These are phyloP conservation scores for Gorsachius magnificus DNA, from an alignment of 2,797 vertebrate genomes.

Conservation along the genomic window DNA sequence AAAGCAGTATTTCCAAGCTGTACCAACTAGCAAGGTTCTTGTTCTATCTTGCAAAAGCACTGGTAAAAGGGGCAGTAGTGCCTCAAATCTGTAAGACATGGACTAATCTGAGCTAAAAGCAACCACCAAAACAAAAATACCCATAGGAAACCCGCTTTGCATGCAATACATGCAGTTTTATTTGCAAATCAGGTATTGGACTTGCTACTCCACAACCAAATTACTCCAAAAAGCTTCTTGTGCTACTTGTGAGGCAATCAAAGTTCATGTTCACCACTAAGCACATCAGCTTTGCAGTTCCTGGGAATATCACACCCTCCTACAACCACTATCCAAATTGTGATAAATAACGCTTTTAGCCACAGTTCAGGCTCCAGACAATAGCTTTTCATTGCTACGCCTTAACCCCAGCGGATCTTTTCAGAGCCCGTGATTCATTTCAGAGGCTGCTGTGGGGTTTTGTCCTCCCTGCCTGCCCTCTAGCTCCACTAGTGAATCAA, in stretches of 20 bases:
- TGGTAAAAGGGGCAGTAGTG: neutral
- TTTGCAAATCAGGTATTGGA: neutral
- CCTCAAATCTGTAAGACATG: neutral
- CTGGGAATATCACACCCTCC: constrained; percentile 60
- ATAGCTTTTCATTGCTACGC: constrained; percentile 55
- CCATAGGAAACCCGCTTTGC: neutral
- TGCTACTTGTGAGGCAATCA: constrained; percentile 39
- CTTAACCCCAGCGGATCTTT: constrained; percentile 52
- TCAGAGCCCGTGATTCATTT: constrained; percentile 57
- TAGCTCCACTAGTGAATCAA: constrained; percentile 43
- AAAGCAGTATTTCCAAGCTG: neutral
- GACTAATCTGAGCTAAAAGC: neutral
- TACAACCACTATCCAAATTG: neutral
- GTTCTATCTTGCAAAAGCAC: neutral
- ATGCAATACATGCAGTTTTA: neutral
- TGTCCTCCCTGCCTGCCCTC: constrained; percentile 39
- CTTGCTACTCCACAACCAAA: neutral
- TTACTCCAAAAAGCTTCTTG: neutral
- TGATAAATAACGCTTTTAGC: constrained; percentile 54
- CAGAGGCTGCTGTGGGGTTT: constrained; percentile 49
- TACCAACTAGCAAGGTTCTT: neutral
- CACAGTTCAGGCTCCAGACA: constrained; percentile 49
- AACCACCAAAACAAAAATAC: neutral
- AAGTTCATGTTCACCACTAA: neutral
- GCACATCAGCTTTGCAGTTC: neutral